These are phyloP conservation scores for Polyploca ridens DNA, from an alignment of 2,888 invertebrate genomes.

Conservation along the genomic window DNA sequence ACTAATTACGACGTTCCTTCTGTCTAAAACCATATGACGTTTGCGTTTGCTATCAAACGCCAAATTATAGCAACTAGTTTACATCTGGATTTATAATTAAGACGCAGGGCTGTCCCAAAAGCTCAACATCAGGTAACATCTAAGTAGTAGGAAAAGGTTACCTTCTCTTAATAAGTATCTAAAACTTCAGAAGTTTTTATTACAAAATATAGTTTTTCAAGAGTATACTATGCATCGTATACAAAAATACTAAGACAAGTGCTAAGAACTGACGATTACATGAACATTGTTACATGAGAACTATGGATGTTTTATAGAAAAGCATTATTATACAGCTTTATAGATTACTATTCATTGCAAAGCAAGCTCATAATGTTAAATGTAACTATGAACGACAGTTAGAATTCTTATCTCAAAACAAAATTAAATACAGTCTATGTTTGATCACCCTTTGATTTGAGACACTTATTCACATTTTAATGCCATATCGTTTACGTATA, in stretches of 20 bases:
- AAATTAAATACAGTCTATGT: conserved; percentile 1
- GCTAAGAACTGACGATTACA: neutral
- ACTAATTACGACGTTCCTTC: neutral
- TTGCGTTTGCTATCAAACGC: neutral
- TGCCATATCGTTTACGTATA: conserved; percentile 8
- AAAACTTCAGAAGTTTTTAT: conserved; percentile 13
- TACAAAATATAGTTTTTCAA: conserved; percentile 8
- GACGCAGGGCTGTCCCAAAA: conserved; percentile 7
- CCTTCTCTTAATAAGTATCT: conserved; percentile 1
- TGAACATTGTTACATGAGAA: neutral
- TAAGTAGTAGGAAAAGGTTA: conserved; percentile 11
- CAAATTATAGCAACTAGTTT: neutral
- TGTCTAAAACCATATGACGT: neutral
- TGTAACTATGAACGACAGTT: neutral
- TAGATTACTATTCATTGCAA: neutral
- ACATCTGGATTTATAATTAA: conserved; percentile 4
- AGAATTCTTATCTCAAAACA: neutral
- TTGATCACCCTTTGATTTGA: neutral
- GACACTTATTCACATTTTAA: neutral
- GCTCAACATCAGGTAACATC: neutral
- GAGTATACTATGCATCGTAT: conserved; percentile 14
- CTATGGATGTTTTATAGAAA: neutral
- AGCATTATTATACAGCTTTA: neutral
- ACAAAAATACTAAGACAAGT: conserved; percentile 12
- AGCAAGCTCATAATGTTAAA: neutral